Base-by-base conservation (phyloP, 2,113 vertebrate species). In the Gyps fulvus region DNA sequence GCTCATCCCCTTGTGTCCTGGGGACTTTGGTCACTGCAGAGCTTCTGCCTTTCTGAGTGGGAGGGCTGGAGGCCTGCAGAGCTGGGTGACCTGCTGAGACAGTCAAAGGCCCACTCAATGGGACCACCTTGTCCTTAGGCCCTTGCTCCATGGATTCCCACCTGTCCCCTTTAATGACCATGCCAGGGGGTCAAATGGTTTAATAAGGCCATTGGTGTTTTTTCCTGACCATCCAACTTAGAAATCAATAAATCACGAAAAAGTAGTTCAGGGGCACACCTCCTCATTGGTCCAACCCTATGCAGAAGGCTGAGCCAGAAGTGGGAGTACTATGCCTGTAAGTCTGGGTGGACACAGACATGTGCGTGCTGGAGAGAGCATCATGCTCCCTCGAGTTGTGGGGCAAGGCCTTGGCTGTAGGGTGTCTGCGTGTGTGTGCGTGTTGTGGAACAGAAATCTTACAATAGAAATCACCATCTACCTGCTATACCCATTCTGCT, bases 371-470 rank as follows among this genome's bases (percentile, higher is more conserved):
- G 82, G 31, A 58, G 47, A 0, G 4, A 93, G 15, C 20, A 11
- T 8, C 34, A 18, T 34, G 29, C 16, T 83, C 40, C 14, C 22
- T 31, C 43, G 79, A 58, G 25, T 15, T 1, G 0, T 23, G 38
- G 16, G 7, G 2, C 38, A 45, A 62, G 25, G 11, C 27, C 59
- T 76, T 76, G 42, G 38, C 21, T 49, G 31, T 19, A 83, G 16
- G 27, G 13, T 54, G 22, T 49, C 80, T 79, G 40, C 59, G 42
- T 9, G 31, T 15, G 8, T 19, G 16, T 17, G 15, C 0, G 0
- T 62, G 34, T 23, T 0, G 0, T 62, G 29, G 16, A 88, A 58
- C 38, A 85, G 72, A 66, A 43, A 15, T 49, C 43, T 55, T 40
- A 43, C 12, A 42, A 25, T 16, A 92, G 21, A 72, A 78, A 63